Evolutionary conservation across 2,113 vertebrate species (phyloP).

Genomic region (Sphyrna mokarran): DNA sequence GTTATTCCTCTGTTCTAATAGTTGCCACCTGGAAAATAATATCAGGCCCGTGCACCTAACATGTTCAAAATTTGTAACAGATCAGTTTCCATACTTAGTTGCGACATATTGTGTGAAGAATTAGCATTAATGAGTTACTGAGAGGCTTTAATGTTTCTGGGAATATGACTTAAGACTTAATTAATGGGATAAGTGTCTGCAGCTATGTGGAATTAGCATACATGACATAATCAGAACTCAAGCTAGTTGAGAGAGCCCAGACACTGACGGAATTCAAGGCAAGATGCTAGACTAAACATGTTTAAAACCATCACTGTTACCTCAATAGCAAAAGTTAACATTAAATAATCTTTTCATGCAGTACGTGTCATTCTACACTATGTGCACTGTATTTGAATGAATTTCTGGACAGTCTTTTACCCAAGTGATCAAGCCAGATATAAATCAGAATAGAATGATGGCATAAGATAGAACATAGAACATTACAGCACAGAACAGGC

Average conservation of each 20-base stretch:
- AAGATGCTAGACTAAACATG: background rate
- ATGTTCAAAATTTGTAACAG: background rate
- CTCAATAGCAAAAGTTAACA: background rate
- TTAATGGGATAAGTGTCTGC: background rate
- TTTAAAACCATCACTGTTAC: background rate
- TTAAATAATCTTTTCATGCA: background rate
- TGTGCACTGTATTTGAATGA: background rate
- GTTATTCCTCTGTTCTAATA: background rate
- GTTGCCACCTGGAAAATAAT: background rate
- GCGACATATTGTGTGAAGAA: background rate
- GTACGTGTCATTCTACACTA: background rate
- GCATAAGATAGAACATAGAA: too few species aligned
- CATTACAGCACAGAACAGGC: too few species aligned
- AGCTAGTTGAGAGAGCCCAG: background rate
- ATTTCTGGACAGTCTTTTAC: background rate
- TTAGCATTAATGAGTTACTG: background rate
- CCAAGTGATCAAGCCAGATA: background rate
- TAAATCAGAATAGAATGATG: background rate
- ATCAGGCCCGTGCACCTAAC: background rate
- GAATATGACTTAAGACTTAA: background rate
- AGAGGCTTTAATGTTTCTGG: background rate
- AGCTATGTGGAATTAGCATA: background rate
- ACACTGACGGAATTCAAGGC: slow-evolving; percentile 2
- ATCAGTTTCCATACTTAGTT: background rate
- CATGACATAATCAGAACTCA: background rate